Evolutionary conservation across 2,113 vertebrate species (phyloP).

Genomic region (Scartelaos histophorus): DNA sequence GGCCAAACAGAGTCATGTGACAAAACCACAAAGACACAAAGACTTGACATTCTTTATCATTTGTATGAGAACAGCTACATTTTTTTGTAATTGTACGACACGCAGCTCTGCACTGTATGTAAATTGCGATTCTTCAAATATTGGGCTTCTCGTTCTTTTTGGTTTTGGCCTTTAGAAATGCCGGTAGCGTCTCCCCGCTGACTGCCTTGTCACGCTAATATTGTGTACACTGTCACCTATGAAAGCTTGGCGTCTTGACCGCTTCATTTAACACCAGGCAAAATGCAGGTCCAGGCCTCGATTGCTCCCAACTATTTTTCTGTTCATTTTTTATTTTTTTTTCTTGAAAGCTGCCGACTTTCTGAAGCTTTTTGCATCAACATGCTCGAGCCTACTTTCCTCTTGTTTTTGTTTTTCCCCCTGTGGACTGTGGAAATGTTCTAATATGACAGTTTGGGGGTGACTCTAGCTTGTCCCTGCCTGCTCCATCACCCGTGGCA

Average conservation of each 20-base stretch:
- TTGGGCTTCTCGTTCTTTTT: background rate
- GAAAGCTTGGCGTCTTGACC: slow-evolving; percentile 5
- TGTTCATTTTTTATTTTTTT: background rate
- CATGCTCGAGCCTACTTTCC: background rate
- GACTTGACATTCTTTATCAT: background rate
- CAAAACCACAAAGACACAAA: background rate
- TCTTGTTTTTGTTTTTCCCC: slow-evolving; percentile 15
- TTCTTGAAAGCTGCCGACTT: background rate
- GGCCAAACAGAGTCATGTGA: background rate
- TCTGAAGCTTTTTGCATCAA: slow-evolving; percentile 1
- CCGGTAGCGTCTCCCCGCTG: background rate
- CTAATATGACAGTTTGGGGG: slow-evolving; percentile 27
- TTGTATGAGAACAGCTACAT: background rate
- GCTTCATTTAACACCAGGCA: slow-evolving; percentile 10
- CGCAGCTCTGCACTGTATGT: too few relatives aligned
- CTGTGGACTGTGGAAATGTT: slow-evolving; percentile 23
- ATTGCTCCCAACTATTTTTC: background rate
- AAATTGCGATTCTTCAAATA: background rate
- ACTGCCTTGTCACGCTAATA: slow-evolving; percentile 8
- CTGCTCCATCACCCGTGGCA: slow-evolving; percentile 28
- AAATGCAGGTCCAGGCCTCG: background rate
- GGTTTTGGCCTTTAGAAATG: background rate
- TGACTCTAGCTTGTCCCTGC: slow-evolving; percentile 21
- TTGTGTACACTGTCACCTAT: slow-evolving; percentile 2
- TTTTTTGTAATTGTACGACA: background rate